Percentiles rank a stretch among this genome's conserved stretches.
phyloP scores from a whole-genome alignment of 2,888 invertebrate genomes.

The Lordiphosa fenestrarum region DNA sequence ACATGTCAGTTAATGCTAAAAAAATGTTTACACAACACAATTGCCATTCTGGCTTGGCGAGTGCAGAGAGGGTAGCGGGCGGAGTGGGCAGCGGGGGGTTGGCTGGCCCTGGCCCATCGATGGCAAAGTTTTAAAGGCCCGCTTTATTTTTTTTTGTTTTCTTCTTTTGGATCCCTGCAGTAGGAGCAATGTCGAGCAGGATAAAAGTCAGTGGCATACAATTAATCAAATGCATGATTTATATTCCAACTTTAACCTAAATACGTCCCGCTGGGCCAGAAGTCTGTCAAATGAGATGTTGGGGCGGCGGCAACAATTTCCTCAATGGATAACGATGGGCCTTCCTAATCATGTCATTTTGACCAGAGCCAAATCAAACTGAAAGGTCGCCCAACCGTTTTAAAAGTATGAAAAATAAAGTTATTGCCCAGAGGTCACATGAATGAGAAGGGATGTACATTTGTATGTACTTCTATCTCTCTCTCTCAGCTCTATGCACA shows the following conservation, averaged over 20 bases:
- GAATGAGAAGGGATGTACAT: no score
- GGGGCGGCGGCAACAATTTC: constrained; percentile 14
- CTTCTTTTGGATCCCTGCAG: constrained; percentile 1
- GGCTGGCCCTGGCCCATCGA: constrained; percentile 11
- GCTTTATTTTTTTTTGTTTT: constrained; percentile 22
- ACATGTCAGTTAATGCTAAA: constrained; percentile 71
- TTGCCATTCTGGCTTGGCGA: constrained; percentile 37
- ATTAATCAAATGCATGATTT: constrained; percentile 72
- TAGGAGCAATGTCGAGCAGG: constrained; percentile 54
- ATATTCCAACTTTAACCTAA: constrained; percentile 59
- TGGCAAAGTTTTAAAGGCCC: constrained; percentile 54
- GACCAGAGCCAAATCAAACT: constrained; percentile 3
- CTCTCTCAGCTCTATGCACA: no score
- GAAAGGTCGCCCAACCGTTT: no score
- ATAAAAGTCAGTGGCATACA: constrained; percentile 61
- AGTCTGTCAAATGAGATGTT: constrained; percentile 39
- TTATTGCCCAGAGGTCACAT: no score
- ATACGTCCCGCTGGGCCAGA: constrained; percentile 42
- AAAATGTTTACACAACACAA: constrained; percentile 72
- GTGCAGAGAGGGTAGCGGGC: no score
- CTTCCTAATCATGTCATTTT: constrained; percentile 8
- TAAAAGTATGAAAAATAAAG: no score
- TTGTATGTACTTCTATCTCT: no score
- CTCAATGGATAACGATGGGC: constrained; percentile 3
- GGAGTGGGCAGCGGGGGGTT: constrained; percentile 3